A percentile compares a stretch with the other conserved stretches of the same genome.
phyloP scores from a whole-genome alignment of 2,797 vertebrate genomes.

The Chelon auratus region DNA sequence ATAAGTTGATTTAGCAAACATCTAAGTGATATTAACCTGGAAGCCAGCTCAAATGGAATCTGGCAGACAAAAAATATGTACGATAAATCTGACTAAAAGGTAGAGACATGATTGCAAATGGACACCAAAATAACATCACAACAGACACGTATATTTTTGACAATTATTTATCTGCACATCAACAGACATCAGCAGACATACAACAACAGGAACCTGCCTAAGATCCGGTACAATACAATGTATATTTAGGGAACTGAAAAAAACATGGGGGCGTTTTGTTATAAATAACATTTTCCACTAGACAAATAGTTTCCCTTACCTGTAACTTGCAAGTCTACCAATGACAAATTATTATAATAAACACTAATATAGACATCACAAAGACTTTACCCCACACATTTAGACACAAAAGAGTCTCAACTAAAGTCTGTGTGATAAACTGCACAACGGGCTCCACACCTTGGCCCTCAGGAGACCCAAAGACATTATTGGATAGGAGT shows the following conservation, averaged over 20 bases:
- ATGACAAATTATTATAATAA: neutral
- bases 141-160: neutral
- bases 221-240: neutral
- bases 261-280: too few species aligned
- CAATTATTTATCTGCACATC: neutral
- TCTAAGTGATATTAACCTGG: too few species aligned
- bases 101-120: neutral
- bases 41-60: too few species aligned
- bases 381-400: neutral
- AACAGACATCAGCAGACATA: neutral
- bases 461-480: neutral
- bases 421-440: neutral
- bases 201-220: neutral
- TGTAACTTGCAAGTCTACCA: neutral
- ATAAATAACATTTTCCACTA: too few species aligned
- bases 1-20: slow-evolving; percentile 1
- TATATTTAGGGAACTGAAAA: neutral
- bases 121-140: neutral
- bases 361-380: neutral
- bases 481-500: neutral
- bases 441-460: too few species aligned
- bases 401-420: neutral
- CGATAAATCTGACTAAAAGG: neutral
- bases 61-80: too few species aligned
- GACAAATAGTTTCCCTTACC: too few species aligned